Evolutionary conservation across 1,140 invertebrate genomes (phyloP), one percentile per base, ranked within the genome.

Genomic region (Pararge aegeria): DNA sequence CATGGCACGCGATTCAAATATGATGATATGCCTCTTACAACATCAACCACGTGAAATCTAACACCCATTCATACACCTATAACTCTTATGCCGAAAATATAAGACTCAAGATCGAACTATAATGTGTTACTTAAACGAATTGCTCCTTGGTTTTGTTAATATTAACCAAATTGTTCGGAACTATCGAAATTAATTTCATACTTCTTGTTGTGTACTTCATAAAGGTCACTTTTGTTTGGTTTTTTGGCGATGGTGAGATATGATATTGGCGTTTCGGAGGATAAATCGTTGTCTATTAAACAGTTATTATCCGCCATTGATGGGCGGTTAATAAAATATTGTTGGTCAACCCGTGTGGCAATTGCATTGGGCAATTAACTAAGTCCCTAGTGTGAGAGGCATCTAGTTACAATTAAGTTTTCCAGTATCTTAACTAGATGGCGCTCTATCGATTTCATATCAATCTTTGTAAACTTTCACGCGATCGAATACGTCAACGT

Each of bases 211-310:
- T 29, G 18, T 15, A 27, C 3, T 0, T 4, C 5, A 15, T 49
- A 49, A 49, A n/a, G 9, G 3, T 49, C n/a, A 15, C 10, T 7
- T 27, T 27, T 29, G 24, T 20, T 2, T 49, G 21, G 4, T 7
- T 29, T 29, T 5, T 49, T 27, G 13, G n/a, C 0, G 6, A 15
- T 1, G 10, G 21, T 49, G 46, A 27, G 21, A 27, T 49, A 49
- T 49, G 21, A 27, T 40, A 9, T 49, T 42, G 55, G 55, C 61
- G 60, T 67, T 42, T 60, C 48, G 19, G 19, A 54, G 77, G 74
- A 86, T 86, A 80, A 85, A 85, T 85, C 73, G 75, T 68, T 77
- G 80, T 80, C 78, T 81, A 88, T 86, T 84, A 86, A 88, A 86
- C 76, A 76, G 74, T 81, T 85, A 88, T 88, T 88, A 88, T 82